A percentile compares a stretch with the other conserved stretches of the same genome.
Evolutionary conservation across 2,113 vertebrate genomes (phyloP).

Genomic region (Pan paniscus): DNA sequence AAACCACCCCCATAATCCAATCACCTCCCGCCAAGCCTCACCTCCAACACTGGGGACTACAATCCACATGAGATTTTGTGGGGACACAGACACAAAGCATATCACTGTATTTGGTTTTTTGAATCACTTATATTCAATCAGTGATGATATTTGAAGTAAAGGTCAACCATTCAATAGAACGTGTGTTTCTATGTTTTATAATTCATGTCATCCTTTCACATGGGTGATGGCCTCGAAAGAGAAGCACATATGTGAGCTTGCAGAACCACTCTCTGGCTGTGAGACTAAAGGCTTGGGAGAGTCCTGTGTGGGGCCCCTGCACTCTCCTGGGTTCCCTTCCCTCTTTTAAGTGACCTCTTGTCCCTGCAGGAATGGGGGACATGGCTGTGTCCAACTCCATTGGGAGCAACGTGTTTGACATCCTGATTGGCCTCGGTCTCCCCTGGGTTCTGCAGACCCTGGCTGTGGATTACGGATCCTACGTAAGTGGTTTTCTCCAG

Average conservation of each 20-base stretch:
- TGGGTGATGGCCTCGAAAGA: neutral
- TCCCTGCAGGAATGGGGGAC: conserved; percentile 93
- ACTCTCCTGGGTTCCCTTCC: neutral
- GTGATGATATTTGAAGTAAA: neutral
- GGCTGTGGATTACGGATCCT: conserved; percentile 94
- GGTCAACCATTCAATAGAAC: neutral
- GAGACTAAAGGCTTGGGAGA: neutral
- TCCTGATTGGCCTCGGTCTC: conserved; percentile 95
- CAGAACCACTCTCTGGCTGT: neutral
- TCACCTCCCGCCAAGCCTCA: too few relatives aligned
- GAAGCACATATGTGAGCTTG: neutral
- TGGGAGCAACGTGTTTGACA: conserved; percentile 98
- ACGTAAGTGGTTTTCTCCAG: conserved; percentile 85
- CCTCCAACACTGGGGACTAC: too few relatives aligned
- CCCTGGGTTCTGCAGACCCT: conserved; percentile 96
- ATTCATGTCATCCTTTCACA: neutral
- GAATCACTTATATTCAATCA: neutral
- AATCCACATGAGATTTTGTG: too few relatives aligned
- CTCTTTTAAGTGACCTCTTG: conserved; percentile 11
- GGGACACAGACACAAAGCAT: too few relatives aligned
- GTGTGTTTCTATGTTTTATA: neutral
- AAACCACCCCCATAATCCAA: too few relatives aligned
- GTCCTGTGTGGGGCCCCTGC: neutral
- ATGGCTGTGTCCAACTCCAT: conserved; percentile 99
- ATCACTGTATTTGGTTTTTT: neutral